A percentile compares a stretch with the other conserved stretches of the same genome.
phyloP scores from a whole-genome alignment of 2,888 invertebrate genomes.

The Empis livida region DNA sequence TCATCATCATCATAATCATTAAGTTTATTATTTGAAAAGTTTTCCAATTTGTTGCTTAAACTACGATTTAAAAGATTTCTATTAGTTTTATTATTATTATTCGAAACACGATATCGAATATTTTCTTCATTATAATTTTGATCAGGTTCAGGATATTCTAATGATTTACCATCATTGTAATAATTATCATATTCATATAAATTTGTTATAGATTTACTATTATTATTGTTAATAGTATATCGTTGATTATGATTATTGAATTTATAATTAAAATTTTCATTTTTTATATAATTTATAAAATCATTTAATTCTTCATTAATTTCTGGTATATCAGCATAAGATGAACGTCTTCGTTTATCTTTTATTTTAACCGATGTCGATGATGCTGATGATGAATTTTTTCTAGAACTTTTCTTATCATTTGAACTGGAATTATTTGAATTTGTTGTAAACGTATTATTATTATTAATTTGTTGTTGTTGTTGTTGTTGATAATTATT shows the following conservation, averaged over 20 bases:
- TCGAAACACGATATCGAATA: background rate
- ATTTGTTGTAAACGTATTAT: no score
- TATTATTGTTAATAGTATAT: background rate
- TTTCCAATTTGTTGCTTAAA: constrained; percentile 5
- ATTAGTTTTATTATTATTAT: constrained; percentile 5
- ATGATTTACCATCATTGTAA: constrained; percentile 1
- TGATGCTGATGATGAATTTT: background rate
- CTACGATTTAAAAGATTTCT: background rate
- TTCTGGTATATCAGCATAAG: constrained; percentile 6
- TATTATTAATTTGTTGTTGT: no score
- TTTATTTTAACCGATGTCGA: constrained; percentile 1
- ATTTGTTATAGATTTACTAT: background rate
- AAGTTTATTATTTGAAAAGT: constrained; percentile 3
- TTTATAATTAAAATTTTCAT: constrained; percentile 10
- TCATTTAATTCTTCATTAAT: constrained; percentile 7
- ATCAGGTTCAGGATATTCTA: background rate
- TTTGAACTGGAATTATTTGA: background rate
- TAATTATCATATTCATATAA: constrained; percentile 3
- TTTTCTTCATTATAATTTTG: constrained; percentile 1
- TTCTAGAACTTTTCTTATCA: background rate
- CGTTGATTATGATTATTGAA: constrained; percentile 1
- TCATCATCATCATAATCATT: background rate
- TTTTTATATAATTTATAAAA: constrained; percentile 9
- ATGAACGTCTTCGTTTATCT: constrained; percentile 5
- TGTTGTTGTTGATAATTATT: background rate